These are phyloP conservation scores for Mycetomoellerius zeteki DNA, from an alignment of 1,140 invertebrate species.

Conservation along the genomic window DNA sequence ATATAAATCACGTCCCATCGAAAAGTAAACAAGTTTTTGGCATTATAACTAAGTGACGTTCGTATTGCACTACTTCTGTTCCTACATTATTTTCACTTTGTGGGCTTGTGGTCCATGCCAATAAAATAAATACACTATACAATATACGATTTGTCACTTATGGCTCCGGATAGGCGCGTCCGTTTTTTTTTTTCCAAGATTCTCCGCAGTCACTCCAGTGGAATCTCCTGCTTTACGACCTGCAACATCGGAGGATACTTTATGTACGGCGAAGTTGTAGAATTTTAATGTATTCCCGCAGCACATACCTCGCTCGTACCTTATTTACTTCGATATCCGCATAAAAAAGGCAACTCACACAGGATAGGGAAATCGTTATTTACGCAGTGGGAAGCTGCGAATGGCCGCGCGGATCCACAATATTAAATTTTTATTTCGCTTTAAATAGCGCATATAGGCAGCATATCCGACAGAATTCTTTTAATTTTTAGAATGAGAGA, in stretches of 20 bases:
- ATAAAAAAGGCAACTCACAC: conserved; percentile 39
- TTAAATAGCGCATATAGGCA: background rate
- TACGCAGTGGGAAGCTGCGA: conserved; percentile 37
- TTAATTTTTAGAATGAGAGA: background rate
- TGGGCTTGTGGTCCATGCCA: conserved; percentile 37
- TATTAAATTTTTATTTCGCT: conserved; percentile 34
- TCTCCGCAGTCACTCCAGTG: conserved; percentile 79
- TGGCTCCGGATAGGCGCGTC: conserved; percentile 5
- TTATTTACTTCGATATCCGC: conserved; percentile 48
- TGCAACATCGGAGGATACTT: conserved; percentile 75
- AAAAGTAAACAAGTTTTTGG: conserved; percentile 61
- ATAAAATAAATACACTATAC: conserved; percentile 70
- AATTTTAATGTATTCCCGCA: conserved; percentile 53
- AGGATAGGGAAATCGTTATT: conserved; percentile 43
- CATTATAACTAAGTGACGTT: background rate
- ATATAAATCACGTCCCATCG: conserved; percentile 27
- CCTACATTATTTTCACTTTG: conserved; percentile 53
- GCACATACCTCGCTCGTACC: conserved; percentile 20
- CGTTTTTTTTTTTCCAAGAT: conserved; percentile 21
- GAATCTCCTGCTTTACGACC: conserved; percentile 84
- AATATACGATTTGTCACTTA: conserved; percentile 22
- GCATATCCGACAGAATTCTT: background rate
- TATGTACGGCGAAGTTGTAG: conserved; percentile 48
- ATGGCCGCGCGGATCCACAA: conserved; percentile 28
- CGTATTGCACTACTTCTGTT: background rate